Base-by-base conservation (phyloP, 2,113 vertebrate species). In the Clarias batrachus region DNA sequence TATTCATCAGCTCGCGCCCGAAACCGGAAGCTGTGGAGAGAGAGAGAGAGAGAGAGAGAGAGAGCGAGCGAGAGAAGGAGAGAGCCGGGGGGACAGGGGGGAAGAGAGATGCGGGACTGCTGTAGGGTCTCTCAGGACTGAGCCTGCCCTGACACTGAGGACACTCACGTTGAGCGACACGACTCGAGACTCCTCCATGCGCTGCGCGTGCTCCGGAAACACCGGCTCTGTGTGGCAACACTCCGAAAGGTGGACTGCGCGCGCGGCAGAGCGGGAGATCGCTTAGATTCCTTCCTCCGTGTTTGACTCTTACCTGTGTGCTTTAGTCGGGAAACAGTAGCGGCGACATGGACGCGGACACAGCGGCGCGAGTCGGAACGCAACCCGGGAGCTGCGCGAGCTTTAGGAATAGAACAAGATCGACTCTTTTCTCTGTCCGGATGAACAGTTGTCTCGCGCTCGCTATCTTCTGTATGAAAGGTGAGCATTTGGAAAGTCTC, bases 401-500 rank as follows among this genome's bases (percentile, higher is more conserved):
- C 33, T 87, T 7, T 3, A 66, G 19, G 74, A 79, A 87, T 82
- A 91, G 88, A n/a, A 91, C 13, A 85, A 3, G 79, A 74, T 85
- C 90, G 78, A 48, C 48, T 77, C 74, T 48, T 27, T 76, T 80
- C 25, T 14, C 86, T 30, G 17, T 21, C 25, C 68, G 76, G 60
- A 30, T 82, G 85, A 87, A 85, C 25, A 25, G 87, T 54, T 57
- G 92, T 81, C 85, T 62, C 83, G 71, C 88, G 6, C 21, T 90
- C 60, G 92, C 81, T 88, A 23, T 95, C 5, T n/a, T 95, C 88
- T 93, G 83, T 88, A 84, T 93, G 54, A 92, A 94, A 92, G 95
- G 95, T 95, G 63, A 85, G 94, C 33, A 33, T 74, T 12, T 25
- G 23, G 19, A 74, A 21, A 78, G 76, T 23, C 54, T 77, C 48